phyloP scores from a whole-genome alignment of 2,888 invertebrate genomes.

The Macrosoma leucophasiata region DNA sequence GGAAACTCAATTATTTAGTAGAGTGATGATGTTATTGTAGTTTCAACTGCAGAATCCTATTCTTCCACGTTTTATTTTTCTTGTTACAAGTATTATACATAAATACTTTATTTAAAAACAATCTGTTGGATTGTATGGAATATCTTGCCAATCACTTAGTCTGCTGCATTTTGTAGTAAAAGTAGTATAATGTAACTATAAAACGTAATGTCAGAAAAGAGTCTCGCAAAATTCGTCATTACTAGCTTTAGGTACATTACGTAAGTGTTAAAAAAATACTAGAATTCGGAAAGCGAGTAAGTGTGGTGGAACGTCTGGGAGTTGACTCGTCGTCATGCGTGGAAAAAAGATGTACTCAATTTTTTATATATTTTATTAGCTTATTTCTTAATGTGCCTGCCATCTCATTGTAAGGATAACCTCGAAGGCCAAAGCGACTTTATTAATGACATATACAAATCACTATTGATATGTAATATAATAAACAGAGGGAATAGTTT shows the following conservation, averaged over 20 bases:
- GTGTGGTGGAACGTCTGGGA: too few relatives aligned
- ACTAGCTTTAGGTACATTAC: too few relatives aligned
- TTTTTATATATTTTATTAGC: too few relatives aligned
- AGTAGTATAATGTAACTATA: too few relatives aligned
- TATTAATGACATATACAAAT: conserved; percentile 11
- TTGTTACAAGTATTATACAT: too few relatives aligned
- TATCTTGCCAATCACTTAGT: conserved; percentile 12
- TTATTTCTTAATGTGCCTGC: conserved; percentile 14
- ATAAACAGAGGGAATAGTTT: conserved; percentile 21
- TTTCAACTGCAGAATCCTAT: conserved; percentile 5
- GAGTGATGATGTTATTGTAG: conserved; percentile 13
- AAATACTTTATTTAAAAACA: too few relatives aligned
- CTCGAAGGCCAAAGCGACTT: conserved; percentile 7
- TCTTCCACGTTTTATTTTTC: background rate
- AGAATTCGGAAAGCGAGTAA: too few relatives aligned
- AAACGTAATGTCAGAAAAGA: too few relatives aligned
- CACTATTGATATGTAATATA: conserved; percentile 4
- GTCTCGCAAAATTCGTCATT: too few relatives aligned
- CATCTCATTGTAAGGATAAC: conserved; percentile 6
- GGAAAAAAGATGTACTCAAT: conserved; percentile 13
- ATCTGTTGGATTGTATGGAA: conserved; percentile 3
- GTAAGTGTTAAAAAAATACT: too few relatives aligned
- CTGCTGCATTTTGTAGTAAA: too few relatives aligned
- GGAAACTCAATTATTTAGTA: conserved; percentile 30
- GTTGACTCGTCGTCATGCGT: too few relatives aligned